Conservation (phyloP, 2,113 vertebrate species). For the Axis porcinus region DNA sequence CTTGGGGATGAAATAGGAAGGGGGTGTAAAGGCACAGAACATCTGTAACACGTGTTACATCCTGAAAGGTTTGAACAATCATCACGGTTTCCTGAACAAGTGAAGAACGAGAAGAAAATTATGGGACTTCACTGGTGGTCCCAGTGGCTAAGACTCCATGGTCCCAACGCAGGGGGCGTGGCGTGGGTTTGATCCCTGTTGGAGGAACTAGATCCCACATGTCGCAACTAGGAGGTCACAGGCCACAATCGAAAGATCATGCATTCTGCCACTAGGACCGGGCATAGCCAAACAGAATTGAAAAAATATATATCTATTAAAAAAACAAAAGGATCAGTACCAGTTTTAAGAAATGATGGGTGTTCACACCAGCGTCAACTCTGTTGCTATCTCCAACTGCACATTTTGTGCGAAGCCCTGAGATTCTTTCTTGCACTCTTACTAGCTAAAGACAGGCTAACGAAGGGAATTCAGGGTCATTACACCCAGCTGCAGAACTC, state of each 20-base stretch:
- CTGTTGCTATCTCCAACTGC: not conserved
- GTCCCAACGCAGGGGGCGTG: accelerated
- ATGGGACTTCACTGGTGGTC: not conserved
- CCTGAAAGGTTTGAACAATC: not conserved
- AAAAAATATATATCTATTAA: too few species aligned
- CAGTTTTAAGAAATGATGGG: not conserved
- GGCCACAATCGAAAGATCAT: not conserved
- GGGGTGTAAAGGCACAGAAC: accelerated
- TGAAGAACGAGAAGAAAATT: not conserved
- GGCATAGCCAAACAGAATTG: not conserved
- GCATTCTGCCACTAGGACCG: not conserved
- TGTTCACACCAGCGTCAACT: not conserved
- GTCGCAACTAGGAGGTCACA: not conserved
- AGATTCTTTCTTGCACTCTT: too few species aligned
- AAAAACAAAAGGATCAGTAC: not conserved
- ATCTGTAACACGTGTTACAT: accelerated
- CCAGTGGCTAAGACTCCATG: not conserved
- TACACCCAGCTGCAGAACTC: not conserved
- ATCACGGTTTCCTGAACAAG: not conserved
- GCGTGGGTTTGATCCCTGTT: not conserved
- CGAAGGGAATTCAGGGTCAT: not conserved
- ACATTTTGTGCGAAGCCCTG: accelerated
- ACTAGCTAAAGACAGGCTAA: not conserved
- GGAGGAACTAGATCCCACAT: not conserved
- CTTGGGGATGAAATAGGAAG: too few species aligned